Conservation (phyloP, 1,140 invertebrate species). For the Pseudomyrmex flavicornis region DNA sequence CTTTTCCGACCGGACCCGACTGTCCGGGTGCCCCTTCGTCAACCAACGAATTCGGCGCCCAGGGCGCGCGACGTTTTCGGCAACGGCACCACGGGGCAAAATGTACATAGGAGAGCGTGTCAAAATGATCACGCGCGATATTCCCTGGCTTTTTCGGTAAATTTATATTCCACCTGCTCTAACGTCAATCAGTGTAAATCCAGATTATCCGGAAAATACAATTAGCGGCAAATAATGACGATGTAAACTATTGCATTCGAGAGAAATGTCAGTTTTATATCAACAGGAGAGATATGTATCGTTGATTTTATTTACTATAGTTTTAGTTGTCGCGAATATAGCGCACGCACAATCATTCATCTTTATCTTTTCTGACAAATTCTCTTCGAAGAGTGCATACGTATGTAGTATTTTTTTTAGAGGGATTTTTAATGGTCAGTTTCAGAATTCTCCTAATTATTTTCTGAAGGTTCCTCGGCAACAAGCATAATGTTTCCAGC, state of each 20-base stretch:
- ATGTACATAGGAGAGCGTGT: conserved; percentile 34
- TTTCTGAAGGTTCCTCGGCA: neutral
- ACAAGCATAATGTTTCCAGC: neutral
- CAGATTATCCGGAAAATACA: conserved; percentile 59
- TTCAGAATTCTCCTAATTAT: neutral
- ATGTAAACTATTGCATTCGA: conserved; percentile 51
- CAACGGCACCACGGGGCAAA: conserved; percentile 63
- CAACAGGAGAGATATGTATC: neutral
- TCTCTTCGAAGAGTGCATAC: neutral
- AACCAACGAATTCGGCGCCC: conserved; percentile 45
- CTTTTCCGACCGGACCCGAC: conserved; percentile 59
- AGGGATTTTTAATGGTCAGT: too few species aligned
- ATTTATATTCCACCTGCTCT: conserved; percentile 53
- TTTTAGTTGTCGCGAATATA: neutral
- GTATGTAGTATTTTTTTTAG: too few species aligned
- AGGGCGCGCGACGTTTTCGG: conserved; percentile 59
- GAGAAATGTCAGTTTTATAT: conserved; percentile 55
- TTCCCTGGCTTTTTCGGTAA: conserved; percentile 60
- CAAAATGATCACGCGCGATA: conserved; percentile 58
- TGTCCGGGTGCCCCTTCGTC: conserved; percentile 55
- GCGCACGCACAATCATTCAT: neutral
- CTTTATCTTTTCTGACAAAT: neutral
- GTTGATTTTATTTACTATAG: neutral
- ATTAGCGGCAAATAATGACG: conserved; percentile 58
- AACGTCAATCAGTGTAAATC: conserved; percentile 58